These are phyloP conservation scores for Nasonia vitripennis DNA, from an alignment of 1,140 invertebrate genomes.

Conservation along the genomic window DNA sequence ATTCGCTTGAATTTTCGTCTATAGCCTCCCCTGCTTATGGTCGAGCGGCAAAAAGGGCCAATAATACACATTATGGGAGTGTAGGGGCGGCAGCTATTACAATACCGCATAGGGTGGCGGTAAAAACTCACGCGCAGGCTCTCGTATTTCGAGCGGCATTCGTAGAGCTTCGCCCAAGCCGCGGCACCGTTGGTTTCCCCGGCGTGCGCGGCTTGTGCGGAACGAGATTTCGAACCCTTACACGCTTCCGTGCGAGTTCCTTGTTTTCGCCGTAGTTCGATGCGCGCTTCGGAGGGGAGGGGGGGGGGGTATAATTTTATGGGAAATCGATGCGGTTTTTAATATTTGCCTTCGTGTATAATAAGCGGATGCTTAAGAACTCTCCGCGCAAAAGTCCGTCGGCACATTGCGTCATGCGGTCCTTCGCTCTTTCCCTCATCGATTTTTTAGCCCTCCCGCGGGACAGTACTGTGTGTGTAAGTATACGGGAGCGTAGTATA, in stretches of 20 bases:
- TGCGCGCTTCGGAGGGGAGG: background rate
- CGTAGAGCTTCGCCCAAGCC: background rate
- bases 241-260: background rate
- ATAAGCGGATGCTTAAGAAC: too few species aligned
- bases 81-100: too few species aligned
- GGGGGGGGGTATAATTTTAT: too few species aligned
- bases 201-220: too few species aligned
- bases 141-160: background rate
- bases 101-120: background rate
- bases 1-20: too few species aligned
- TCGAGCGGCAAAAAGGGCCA: background rate
- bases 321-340: background rate
- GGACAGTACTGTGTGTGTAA: too few species aligned
- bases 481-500: background rate
- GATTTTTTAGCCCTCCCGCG: background rate
- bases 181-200: too few species aligned
- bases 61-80: background rate
- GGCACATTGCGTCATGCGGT: background rate
- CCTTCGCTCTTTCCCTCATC: background rate
- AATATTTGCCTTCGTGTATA: background rate
- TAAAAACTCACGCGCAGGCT: too few species aligned
- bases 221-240: background rate
- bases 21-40: background rate
- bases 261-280: background rate
- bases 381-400: background rate